Conservation (phyloP, 2,113 vertebrate species). For the Etia nguti region DNA sequence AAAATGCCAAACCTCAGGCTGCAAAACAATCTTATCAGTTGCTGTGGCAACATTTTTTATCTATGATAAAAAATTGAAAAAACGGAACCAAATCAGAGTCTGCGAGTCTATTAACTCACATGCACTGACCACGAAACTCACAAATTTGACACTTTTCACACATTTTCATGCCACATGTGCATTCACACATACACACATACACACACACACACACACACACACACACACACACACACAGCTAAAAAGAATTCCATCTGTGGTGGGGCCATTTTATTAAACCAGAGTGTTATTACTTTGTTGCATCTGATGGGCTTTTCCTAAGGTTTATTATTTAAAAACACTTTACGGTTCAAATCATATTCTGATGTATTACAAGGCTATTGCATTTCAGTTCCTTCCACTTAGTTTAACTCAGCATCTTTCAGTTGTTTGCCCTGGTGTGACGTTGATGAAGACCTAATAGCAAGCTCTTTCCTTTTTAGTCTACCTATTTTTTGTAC, state of each 20-base stretch:
- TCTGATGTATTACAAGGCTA: neutral
- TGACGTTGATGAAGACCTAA: neutral
- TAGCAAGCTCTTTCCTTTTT: neutral
- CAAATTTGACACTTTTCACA: neutral
- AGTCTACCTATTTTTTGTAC: neutral
- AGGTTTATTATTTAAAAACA: neutral
- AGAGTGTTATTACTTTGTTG: neutral
- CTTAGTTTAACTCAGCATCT: neutral
- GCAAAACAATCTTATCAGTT: neutral
- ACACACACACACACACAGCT: neutral
- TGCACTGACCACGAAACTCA: neutral
- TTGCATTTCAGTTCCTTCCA: neutral
- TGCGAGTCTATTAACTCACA: neutral
- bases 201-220: neutral
- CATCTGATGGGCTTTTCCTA: neutral
- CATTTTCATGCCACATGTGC: neutral
- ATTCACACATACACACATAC: neutral
- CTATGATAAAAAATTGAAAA: too few species aligned
- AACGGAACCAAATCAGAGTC: neutral
- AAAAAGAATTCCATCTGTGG: neutral
- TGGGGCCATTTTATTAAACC: neutral
- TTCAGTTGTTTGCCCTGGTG: neutral
- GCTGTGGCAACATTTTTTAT: rapidly evolving
- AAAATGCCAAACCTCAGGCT: neutral
- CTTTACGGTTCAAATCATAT: neutral